phyloP scores from a whole-genome alignment of 2,113 vertebrate genomes.

The Clupea harengus region DNA sequence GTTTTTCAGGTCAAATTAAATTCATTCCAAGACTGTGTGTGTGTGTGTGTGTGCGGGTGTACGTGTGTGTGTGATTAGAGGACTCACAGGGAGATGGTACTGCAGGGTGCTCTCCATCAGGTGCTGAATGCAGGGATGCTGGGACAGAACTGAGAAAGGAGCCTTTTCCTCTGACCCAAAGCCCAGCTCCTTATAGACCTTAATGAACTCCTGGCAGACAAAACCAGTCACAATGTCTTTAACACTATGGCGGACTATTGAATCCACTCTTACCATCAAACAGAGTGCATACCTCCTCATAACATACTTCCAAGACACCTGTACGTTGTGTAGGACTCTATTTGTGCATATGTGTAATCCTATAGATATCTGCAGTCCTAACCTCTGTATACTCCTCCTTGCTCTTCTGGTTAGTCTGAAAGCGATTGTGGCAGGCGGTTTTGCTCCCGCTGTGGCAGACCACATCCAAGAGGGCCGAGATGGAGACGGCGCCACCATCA shows the following conservation, averaged over 20 bases:
- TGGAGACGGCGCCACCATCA: constrained; percentile 62
- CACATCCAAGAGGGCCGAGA: constrained; percentile 72
- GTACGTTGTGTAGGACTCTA: too few species aligned
- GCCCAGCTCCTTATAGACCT: constrained; percentile 75
- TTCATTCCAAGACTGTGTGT: not conserved
- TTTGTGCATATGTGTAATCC: not conserved
- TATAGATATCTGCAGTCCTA: constrained; percentile 11
- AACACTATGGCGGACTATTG: not conserved
- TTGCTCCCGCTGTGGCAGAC: constrained; percentile 63
- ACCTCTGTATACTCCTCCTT: constrained; percentile 71
- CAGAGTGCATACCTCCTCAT: not conserved
- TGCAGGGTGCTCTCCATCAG: constrained; percentile 71
- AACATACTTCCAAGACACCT: too few species aligned
- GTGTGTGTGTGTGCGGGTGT: not conserved
- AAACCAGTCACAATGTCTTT: not conserved
- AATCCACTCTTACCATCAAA: not conserved
- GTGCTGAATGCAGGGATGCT: constrained; percentile 76
- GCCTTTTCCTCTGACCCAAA: constrained; percentile 63
- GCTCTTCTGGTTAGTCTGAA: constrained; percentile 49
- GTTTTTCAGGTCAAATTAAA: too few species aligned
- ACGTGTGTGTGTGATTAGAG: not conserved
- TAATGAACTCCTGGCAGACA: constrained; percentile 60
- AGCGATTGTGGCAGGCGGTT: constrained; percentile 52
- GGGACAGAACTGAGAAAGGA: constrained; percentile 72
- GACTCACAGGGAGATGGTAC: constrained; percentile 80